Conservation (phyloP, 2,797 vertebrate species). For the Bufotes viridis region DNA sequence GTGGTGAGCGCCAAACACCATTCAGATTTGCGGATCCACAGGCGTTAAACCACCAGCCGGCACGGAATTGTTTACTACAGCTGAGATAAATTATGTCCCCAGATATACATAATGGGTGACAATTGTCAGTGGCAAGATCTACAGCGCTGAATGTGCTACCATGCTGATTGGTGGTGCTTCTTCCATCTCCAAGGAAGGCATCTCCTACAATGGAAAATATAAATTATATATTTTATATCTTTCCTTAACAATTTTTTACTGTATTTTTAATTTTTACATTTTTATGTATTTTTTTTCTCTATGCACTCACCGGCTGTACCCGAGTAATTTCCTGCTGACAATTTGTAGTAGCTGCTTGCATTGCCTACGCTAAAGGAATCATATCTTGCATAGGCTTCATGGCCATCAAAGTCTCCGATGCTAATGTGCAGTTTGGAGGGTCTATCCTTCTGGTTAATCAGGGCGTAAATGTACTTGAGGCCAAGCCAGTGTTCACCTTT, state of each 20-base stretch:
- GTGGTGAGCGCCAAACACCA: conserved; percentile 65
- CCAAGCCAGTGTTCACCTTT: too few species aligned
- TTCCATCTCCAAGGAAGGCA: conserved; percentile 23
- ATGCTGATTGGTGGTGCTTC: conserved; percentile 73
- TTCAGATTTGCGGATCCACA: conserved; percentile 81
- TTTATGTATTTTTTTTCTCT: not conserved
- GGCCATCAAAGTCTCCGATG: conserved; percentile 71
- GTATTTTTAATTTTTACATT: not conserved
- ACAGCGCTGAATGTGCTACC: conserved; percentile 78
- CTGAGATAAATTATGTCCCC: conserved; percentile 72
- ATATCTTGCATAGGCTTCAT: conserved; percentile 69
- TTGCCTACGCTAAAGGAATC: conserved; percentile 68
- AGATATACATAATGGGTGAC: conserved; percentile 71
- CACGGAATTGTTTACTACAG: conserved; percentile 73
- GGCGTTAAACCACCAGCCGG: conserved; percentile 83
- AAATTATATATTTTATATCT: not conserved
- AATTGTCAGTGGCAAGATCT: conserved; percentile 80
- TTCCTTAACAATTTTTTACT: too few species aligned
- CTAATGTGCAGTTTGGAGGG: conserved; percentile 69
- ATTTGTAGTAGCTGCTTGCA: conserved; percentile 63
- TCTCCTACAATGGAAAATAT: conserved; percentile 18
- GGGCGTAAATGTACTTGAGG: too few species aligned
- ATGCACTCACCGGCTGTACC: conserved; percentile 72
- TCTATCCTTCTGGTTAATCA: too few species aligned
- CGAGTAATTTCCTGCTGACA: conserved; percentile 69